Evolutionary conservation across 2,888 invertebrate genomes (phyloP).

Genomic region (Reticulitermes lucifugus): DNA sequence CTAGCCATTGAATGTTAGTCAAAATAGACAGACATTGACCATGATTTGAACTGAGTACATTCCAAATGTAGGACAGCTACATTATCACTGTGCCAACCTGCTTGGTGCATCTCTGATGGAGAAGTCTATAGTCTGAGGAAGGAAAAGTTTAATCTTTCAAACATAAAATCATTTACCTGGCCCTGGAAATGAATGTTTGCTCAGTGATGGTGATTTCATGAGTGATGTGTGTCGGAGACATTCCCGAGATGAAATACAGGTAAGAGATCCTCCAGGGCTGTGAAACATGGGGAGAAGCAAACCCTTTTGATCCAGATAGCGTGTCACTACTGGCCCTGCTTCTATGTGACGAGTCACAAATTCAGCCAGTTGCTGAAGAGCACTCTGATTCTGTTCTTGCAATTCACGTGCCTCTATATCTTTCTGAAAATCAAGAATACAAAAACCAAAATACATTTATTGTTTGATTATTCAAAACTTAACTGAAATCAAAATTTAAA

Average conservation of each 20-base stretch:
- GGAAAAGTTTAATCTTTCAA: not conserved
- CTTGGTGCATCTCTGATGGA: too few species aligned
- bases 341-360: constrained; percentile 64
- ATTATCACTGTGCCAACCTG: too few species aligned
- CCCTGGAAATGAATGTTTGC: constrained; percentile 1
- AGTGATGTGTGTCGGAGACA: not conserved
- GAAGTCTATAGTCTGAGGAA: too few species aligned
- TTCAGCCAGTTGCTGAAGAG: constrained; percentile 69
- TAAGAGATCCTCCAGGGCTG: constrained; percentile 14
- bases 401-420: constrained; percentile 71
- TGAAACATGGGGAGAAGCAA: constrained; percentile 59
- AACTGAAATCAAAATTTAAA: too few species aligned
- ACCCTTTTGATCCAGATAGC: constrained; percentile 60
- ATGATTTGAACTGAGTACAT: too few species aligned
- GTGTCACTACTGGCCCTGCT: constrained; percentile 62
- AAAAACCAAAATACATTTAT: too few species aligned
- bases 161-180: not conserved
- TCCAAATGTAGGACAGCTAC: too few species aligned
- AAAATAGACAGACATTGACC: too few species aligned
- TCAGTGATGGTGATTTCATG: constrained; percentile 51
- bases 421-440: constrained; percentile 60
- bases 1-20: too few species aligned
- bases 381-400: constrained; percentile 70
- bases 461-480: too few species aligned
- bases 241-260: not conserved